Conservation (phyloP, 2,888 invertebrate genomes). For the Marasmarcha lunaedactyla region DNA sequence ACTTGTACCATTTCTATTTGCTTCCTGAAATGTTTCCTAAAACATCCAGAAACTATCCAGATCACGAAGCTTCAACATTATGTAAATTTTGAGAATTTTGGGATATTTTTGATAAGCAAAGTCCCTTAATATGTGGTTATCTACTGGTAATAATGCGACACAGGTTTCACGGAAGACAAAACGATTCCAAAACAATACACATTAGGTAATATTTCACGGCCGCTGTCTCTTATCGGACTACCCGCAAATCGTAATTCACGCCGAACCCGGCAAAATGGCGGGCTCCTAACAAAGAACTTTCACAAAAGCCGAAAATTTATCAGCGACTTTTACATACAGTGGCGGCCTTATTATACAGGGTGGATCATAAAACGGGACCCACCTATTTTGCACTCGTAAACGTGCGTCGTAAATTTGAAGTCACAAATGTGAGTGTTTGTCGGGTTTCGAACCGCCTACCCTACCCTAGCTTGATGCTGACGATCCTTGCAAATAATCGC, state of each 20-base stretch:
- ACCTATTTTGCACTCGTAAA: constrained; percentile 65
- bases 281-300: constrained; percentile 5
- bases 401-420: constrained; percentile 57
- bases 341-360: constrained; percentile 44
- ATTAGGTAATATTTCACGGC: too few relatives aligned
- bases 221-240: neutral
- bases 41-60: too few relatives aligned
- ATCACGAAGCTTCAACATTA: too few relatives aligned
- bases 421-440: constrained; percentile 47
- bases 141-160: too few relatives aligned
- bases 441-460: constrained; percentile 22
- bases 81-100: too few relatives aligned
- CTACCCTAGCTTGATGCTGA: constrained; percentile 5
- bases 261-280: neutral
- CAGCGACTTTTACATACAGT: constrained; percentile 20
- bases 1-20: too few relatives aligned
- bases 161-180: too few relatives aligned
- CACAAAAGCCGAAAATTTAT: constrained; percentile 11
- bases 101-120: too few relatives aligned
- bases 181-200: too few relatives aligned
- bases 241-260: neutral
- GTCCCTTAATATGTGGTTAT: too few relatives aligned
- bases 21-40: too few relatives aligned
- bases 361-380: constrained; percentile 49
- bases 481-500: constrained; percentile 10